Evolutionary conservation across 2,888 invertebrate genomes (phyloP), one percentile per base, ranked within the genome.

Genomic region (Helleia helle): DNA sequence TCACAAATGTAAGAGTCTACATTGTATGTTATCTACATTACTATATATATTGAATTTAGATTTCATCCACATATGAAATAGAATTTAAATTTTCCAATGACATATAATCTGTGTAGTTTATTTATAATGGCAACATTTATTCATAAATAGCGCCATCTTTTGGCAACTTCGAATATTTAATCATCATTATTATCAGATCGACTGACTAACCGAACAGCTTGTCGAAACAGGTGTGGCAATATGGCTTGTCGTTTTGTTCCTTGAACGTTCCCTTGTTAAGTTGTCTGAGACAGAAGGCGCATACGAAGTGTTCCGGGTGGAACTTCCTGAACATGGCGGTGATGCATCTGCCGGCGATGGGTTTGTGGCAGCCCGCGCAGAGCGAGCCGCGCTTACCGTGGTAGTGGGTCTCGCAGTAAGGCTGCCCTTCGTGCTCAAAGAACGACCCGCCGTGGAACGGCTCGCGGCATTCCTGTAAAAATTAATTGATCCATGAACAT

Each of bases 201-300:
- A n/a, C 11, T 43, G n/a, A n/a, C n/a, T 88, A 97, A 50, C 97
- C 96, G 68, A 97, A 99, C 26, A 99, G 88, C 70, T 97, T 98
- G 51, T 97, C 97, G 71, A 99, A 99, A 83, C 99, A 99, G 47
- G 89, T 88, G 71, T 99, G 99, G 75, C 99, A 99, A 79, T 99
- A 99, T 1, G 99, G 99, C 69, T 98, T 97, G 63, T 97, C 96
- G 69, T 97, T 97, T 69, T 98, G 97, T 74, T 99, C 99, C 74
- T 99, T 99, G 83, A 99, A 99, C 0, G 99, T 99, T 59, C 99
- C 99, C 72, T 99, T 99, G 83, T 98, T 99, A 54, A 99, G 88
- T 71, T 98, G 98, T 65, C 97, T 93, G 49, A 97, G 87, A 67
- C 99, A 99, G 86, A 98, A 99, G n/a, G 98, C 97, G 86, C 99